These are phyloP conservation scores for Antheraea assamensis DNA, from an alignment of 2,888 invertebrate genomes.

Conservation along the genomic window DNA sequence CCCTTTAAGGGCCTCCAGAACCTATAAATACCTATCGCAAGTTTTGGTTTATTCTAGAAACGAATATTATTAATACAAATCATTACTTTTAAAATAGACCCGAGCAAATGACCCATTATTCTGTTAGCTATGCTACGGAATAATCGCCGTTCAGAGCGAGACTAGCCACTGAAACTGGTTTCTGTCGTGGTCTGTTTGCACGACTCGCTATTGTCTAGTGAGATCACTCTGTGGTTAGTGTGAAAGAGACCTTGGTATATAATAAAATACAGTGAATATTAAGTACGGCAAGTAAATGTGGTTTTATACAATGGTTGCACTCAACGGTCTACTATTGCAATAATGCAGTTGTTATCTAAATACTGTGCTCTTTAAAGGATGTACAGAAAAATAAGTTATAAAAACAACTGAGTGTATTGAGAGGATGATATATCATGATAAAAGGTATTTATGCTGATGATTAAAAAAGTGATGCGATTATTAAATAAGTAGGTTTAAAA, in stretches of 20 bases:
- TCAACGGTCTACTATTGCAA: neutral
- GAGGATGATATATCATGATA: neutral
- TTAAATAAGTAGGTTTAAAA: no score
- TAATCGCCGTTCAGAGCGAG: slow-evolving; percentile 23
- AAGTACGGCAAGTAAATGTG: neutral
- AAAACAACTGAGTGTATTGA: neutral
- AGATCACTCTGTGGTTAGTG: slow-evolving; percentile 51
- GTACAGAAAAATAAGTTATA: neutral
- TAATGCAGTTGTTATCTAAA: neutral
- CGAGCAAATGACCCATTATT: neutral
- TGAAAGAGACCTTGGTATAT: slow-evolving; percentile 27
- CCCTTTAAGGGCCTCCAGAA: neutral
- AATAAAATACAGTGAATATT: neutral
- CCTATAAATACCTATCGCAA: no score
- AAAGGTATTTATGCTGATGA: no score
- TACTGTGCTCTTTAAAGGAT: neutral
- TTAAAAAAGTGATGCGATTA: no score
- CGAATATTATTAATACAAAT: neutral
- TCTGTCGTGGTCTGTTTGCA: slow-evolving; percentile 61
- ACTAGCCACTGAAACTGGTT: slow-evolving; percentile 57
- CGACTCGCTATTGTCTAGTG: slow-evolving; percentile 64
- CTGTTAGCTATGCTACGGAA: slow-evolving; percentile 7
- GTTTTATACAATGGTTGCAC: neutral
- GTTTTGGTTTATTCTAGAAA: no score
- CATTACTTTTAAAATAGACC: neutral